These are phyloP conservation scores for Grammomys dolichurus DNA, from an alignment of 2,113 vertebrate species.

Conservation along the genomic window DNA sequence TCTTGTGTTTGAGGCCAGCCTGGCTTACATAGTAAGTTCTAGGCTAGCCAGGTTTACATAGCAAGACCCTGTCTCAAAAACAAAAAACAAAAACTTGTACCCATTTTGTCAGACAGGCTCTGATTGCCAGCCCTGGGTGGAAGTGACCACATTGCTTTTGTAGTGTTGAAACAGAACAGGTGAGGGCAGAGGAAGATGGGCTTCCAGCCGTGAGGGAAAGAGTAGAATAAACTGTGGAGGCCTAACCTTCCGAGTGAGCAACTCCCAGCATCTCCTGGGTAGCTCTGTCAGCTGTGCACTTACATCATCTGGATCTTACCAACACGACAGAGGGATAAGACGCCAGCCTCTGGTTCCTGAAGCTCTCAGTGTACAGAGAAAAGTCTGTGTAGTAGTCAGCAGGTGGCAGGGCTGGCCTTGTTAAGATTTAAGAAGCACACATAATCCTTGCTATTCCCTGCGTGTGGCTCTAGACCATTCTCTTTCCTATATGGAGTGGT, in stretches of 20 bases:
- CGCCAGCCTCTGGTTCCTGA: background rate
- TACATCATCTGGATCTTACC: fast-evolving
- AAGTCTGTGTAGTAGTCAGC: conserved; percentile 68
- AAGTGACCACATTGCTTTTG: background rate
- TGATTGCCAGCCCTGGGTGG: background rate
- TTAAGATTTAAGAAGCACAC: background rate
- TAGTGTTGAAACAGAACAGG: background rate
- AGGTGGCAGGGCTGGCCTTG: conserved; percentile 83
- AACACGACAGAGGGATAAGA: background rate
- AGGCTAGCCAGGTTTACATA: background rate
- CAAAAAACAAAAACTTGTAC: background rate
- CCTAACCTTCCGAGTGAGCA: background rate
- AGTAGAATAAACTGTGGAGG: background rate
- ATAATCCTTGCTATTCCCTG: background rate
- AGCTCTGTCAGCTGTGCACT: background rate
- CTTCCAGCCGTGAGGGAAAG: background rate
- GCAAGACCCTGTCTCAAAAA: background rate
- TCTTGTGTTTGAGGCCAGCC: background rate
- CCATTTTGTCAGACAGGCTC: background rate
- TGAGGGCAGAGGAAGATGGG: background rate
- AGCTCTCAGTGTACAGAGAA: background rate
- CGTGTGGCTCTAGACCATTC: background rate
- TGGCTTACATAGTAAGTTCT: background rate
- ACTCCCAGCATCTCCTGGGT: background rate
- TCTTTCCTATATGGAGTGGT: background rate